Evolutionary conservation across 2,113 vertebrate genomes (phyloP).

Genomic region (Peromyscus californicus): DNA sequence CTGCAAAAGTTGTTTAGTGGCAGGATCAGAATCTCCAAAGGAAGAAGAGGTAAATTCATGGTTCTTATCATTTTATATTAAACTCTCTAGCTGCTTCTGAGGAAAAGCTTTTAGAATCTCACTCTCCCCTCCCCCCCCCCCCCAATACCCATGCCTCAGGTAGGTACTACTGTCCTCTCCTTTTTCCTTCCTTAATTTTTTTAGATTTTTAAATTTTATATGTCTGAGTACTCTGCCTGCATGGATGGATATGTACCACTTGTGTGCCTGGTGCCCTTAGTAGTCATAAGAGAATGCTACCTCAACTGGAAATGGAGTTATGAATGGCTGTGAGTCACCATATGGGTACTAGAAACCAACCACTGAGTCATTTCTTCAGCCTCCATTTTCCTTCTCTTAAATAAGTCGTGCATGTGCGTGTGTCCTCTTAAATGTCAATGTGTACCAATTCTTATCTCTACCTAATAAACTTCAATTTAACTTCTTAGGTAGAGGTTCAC

Average conservation of each 20-base stretch:
- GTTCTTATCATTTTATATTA: constrained; percentile 26
- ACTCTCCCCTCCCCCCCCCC: not conserved
- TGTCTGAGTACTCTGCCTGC: not conserved
- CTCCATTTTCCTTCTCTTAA: not conserved
- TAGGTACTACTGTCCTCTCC: not conserved
- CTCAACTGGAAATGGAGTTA: not conserved
- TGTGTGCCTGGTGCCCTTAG: not conserved
- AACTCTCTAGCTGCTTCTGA: constrained; percentile 47
- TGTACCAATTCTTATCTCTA: not conserved
- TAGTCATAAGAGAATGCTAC: not conserved
- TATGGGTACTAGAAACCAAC: not conserved
- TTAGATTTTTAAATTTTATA: not conserved
- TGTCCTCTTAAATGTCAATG: not conserved
- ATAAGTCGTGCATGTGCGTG: not conserved
- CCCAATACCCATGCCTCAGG: not conserved
- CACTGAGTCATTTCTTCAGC: not conserved
- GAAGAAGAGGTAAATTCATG: not conserved
- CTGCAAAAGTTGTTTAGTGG: not conserved
- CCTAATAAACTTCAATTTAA: not conserved
- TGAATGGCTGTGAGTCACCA: not conserved
- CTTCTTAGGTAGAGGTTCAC: not conserved
- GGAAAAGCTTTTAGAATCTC: not conserved
- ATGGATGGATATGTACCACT: too few species aligned
- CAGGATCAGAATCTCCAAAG: not conserved
- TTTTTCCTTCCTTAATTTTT: not conserved